Evolutionary conservation across 1,140 invertebrate genomes (phyloP).

Genomic region (Macrosteles quadrilineatus): DNA sequence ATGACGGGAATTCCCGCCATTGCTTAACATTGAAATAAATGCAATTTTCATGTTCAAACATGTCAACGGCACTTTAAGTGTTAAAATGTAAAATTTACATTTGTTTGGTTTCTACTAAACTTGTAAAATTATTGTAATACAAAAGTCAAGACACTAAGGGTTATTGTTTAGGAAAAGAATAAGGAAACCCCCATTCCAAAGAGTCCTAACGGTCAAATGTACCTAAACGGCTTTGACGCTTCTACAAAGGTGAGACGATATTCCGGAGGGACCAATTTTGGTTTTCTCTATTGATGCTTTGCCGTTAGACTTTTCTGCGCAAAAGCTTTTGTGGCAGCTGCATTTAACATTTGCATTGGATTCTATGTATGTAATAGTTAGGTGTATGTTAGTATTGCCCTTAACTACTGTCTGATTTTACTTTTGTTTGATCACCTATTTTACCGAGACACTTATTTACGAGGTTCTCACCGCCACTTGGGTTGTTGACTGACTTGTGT

Average conservation of each 20-base stretch:
- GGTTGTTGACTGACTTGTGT: background rate
- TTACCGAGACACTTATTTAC: background rate
- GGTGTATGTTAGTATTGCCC: conserved; percentile 11
- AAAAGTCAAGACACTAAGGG: conserved; percentile 6
- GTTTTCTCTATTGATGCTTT: conserved; percentile 16
- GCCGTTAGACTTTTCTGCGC: conserved; percentile 15
- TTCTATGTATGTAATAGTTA: conserved; percentile 39
- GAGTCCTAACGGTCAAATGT: conserved; percentile 10
- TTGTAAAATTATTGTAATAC: too few relatives aligned
- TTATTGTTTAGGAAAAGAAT: conserved; percentile 27
- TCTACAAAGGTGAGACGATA: conserved; percentile 2
- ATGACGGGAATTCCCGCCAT: too few relatives aligned
- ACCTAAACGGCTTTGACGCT: conserved; percentile 15
- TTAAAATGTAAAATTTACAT: too few relatives aligned
- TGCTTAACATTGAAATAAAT: too few relatives aligned
- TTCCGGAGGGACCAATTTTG: too few relatives aligned
- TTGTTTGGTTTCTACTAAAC: too few relatives aligned
- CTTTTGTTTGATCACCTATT: conserved; percentile 7
- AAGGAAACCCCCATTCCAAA: background rate
- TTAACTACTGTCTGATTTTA: conserved; percentile 5
- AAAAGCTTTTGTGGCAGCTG: conserved; percentile 28
- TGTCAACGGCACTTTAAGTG: too few relatives aligned
- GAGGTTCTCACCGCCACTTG: background rate
- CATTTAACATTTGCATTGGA: conserved; percentile 45
- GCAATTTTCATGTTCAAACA: too few relatives aligned